Evolutionary conservation across 2,888 invertebrate species (phyloP).

Genomic region (Mamestra brassicae): DNA sequence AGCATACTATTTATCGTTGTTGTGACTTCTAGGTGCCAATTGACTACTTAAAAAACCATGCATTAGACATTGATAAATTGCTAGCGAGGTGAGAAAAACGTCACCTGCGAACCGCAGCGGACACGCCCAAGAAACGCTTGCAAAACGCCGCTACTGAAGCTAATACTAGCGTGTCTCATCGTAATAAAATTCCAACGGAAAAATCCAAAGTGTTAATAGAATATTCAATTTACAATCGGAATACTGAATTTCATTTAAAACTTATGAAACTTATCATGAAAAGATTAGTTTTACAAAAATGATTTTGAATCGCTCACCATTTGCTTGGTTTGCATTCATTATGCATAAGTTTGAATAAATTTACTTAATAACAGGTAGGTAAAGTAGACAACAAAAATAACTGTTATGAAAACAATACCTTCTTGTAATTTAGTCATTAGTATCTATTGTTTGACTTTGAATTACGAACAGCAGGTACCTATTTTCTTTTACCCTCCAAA

Average conservation of each 20-base stretch:
- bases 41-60: slow-evolving; percentile 1
- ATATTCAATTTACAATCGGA: slow-evolving; percentile 56
- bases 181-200: slow-evolving; percentile 39
- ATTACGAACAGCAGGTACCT: not conserved
- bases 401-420: not conserved
- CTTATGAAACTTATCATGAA: slow-evolving; percentile 39
- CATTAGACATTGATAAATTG: not conserved
- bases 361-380: slow-evolving; percentile 17
- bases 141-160: slow-evolving; percentile 2
- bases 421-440: slow-evolving; percentile 4
- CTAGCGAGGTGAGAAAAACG: slow-evolving; percentile 26
- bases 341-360: slow-evolving; percentile 45
- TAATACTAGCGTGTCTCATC: slow-evolving; percentile 31
- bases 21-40: not conserved
- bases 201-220: slow-evolving; percentile 56
- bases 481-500: slow-evolving; percentile 3
- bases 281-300: slow-evolving; percentile 50
- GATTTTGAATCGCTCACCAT: slow-evolving; percentile 39
- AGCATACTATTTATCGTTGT: slow-evolving; percentile 26
- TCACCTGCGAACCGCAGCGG: slow-evolving; percentile 25
- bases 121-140: slow-evolving; percentile 20
- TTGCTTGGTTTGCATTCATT: slow-evolving; percentile 51
- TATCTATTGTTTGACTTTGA: not conserved
- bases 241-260: slow-evolving; percentile 52
- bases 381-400: slow-evolving; percentile 13